Conservation (phyloP, 2,888 invertebrate species). For the Cryptocephalus primarius region DNA sequence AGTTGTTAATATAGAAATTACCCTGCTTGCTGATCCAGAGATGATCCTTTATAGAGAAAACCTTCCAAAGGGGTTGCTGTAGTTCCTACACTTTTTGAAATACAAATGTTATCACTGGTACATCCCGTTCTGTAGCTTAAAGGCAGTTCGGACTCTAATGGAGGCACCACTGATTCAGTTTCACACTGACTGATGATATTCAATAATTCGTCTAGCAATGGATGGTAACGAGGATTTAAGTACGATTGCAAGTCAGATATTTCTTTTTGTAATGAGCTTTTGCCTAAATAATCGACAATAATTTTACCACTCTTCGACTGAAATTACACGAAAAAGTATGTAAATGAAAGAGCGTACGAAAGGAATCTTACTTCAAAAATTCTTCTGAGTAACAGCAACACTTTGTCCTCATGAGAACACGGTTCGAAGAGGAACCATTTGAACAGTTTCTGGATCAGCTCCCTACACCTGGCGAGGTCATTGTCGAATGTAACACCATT, state of each 20-base stretch:
- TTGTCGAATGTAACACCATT: conserved; percentile 51
- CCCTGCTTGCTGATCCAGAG: conserved; percentile 24
- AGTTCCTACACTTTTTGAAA: conserved; percentile 14
- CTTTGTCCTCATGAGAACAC: conserved; percentile 44
- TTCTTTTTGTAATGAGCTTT: conserved; percentile 34
- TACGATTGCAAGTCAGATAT: conserved; percentile 37
- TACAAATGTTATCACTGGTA: conserved; percentile 4
- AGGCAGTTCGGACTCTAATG: conserved; percentile 37
- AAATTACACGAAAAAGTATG: conserved; percentile 17
- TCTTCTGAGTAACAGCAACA: conserved; percentile 44
- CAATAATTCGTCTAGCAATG: conserved; percentile 38
- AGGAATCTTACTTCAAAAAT: conserved; percentile 42
- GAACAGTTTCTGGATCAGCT: conserved; percentile 47
- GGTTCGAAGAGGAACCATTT: conserved; percentile 51
- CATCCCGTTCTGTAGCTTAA: conserved; percentile 26
- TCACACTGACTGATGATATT: conserved; percentile 34
- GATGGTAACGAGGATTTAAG: conserved; percentile 35
- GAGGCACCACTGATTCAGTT: conserved; percentile 36
- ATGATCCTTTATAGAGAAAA: conserved; percentile 21
- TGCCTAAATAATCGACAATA: conserved; percentile 42
- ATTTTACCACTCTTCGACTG: conserved; percentile 44
- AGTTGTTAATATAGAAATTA: conserved; percentile 6
- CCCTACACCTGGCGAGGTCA: conserved; percentile 46
- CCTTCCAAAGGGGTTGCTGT: conserved; percentile 31
- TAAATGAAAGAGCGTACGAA: too few species aligned